phyloP scores from a whole-genome alignment of 35 echinoderm and acorn worm genomes.

The Heliocidaris tuberculata region DNA sequence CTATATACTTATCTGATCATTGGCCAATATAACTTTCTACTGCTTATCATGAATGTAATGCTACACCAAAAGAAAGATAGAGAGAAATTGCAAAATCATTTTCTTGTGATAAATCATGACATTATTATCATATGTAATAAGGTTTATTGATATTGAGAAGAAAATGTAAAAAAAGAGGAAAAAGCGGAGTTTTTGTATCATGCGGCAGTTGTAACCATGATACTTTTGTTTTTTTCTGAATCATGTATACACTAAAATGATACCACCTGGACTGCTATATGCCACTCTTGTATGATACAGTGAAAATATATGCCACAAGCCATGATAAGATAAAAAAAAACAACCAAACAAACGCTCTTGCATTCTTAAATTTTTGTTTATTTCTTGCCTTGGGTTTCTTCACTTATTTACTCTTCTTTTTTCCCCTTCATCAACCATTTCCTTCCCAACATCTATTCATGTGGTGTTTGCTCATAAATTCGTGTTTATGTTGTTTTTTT shows the following conservation, averaged over 20 bases:
- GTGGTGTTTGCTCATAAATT: background rate
- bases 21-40: background rate
- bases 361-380: slow-evolving; percentile 11
- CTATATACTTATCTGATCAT: background rate
- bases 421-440: background rate
- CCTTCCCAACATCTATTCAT: background rate
- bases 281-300: background rate
- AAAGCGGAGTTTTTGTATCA: background rate
- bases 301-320: slow-evolving; percentile 10
- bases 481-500: background rate
- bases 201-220: background rate
- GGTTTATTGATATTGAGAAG: background rate
- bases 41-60: background rate
- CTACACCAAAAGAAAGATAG: background rate
- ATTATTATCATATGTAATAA: background rate
- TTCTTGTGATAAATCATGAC: background rate
- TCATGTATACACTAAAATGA: background rate
- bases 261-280: background rate
- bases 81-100: background rate
- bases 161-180: background rate
- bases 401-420: background rate
- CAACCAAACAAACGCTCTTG: too few relatives aligned
- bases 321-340: background rate
- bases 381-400: slow-evolving; percentile 17
- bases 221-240: background rate